These are phyloP conservation scores for Hirtodrosophila trivittata DNA, from an alignment of 2,888 invertebrate genomes.

Conservation along the genomic window DNA sequence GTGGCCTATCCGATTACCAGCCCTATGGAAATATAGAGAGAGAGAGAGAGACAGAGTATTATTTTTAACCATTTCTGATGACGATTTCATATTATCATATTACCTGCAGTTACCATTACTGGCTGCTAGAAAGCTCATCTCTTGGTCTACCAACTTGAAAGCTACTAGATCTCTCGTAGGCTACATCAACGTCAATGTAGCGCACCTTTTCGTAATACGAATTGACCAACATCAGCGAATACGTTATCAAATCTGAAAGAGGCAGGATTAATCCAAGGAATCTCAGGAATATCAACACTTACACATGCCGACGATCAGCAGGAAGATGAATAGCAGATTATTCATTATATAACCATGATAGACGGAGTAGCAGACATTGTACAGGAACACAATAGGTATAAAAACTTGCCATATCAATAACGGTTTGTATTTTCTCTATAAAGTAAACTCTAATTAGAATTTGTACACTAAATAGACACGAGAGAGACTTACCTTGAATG, in stretches of 20 bases:
- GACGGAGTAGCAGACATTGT: slow-evolving; percentile 15
- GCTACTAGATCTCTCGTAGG: no score
- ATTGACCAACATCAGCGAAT: slow-evolving; percentile 12
- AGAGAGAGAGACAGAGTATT: slow-evolving; percentile 14
- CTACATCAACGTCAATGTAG: slow-evolving; percentile 1
- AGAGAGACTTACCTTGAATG: background rate
- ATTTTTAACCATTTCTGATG: slow-evolving; percentile 29
- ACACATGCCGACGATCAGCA: slow-evolving; percentile 8
- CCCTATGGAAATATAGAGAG: slow-evolving; percentile 31
- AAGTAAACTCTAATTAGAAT: background rate
- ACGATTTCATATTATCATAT: slow-evolving; percentile 52
- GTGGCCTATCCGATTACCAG: slow-evolving; percentile 72
- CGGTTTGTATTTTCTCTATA: slow-evolving; percentile 13
- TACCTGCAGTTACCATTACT: slow-evolving; percentile 44
- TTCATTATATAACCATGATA: background rate
- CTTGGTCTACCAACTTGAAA: no score
- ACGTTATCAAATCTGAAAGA: slow-evolving; percentile 13
- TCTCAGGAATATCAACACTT: no score
- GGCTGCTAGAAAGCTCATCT: background rate
- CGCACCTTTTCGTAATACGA: slow-evolving; percentile 18
- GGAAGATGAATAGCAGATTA: background rate
- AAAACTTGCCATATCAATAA: slow-evolving; percentile 14
- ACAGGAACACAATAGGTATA: slow-evolving; percentile 2
- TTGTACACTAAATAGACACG: no score
- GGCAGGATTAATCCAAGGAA: no score